A percentile compares a stretch with the other conserved stretches of the same genome.
These are phyloP conservation scores for Colletes latitarsis DNA, from an alignment of 1,140 invertebrate genomes.

Conservation along the genomic window DNA sequence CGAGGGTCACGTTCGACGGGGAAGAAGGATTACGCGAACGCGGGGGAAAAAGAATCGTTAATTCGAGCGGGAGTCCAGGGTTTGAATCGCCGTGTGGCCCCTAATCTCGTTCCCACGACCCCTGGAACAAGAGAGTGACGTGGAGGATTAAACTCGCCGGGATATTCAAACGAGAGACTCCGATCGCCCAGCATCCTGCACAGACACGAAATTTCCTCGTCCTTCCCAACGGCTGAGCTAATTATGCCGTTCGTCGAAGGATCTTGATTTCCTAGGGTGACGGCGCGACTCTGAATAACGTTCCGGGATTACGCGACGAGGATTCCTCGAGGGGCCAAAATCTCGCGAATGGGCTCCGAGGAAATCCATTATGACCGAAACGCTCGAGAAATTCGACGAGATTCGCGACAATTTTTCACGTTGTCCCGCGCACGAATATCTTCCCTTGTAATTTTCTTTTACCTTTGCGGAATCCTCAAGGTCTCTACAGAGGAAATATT, in stretches of 20 bases:
- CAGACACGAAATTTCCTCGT: neutral
- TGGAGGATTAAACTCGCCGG: neutral
- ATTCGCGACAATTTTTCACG: neutral
- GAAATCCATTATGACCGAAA: too few relatives aligned
- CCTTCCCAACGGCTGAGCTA: neutral
- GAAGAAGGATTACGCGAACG: neutral
- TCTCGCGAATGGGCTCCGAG: too few relatives aligned
- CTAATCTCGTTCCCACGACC: constrained; percentile 11
- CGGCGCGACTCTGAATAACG: neutral
- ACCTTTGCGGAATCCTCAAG: neutral
- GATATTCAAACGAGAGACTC: neutral
- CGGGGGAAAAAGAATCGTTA: neutral
- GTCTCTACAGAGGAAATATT: too few relatives aligned
- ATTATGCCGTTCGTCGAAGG: neutral
- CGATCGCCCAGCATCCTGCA: neutral
- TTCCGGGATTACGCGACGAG: neutral
- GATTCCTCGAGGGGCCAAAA: neutral
- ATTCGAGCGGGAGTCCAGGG: neutral
- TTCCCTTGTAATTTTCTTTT: neutral
- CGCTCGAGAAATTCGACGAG: neutral
- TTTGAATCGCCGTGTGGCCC: neutral
- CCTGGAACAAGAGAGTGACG: neutral
- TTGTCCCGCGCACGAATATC: neutral
- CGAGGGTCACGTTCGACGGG: too few relatives aligned
- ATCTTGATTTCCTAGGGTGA: neutral